These are phyloP conservation scores for Cataglyphis hispanica DNA, from an alignment of 1,140 invertebrate genomes.

Conservation along the genomic window DNA sequence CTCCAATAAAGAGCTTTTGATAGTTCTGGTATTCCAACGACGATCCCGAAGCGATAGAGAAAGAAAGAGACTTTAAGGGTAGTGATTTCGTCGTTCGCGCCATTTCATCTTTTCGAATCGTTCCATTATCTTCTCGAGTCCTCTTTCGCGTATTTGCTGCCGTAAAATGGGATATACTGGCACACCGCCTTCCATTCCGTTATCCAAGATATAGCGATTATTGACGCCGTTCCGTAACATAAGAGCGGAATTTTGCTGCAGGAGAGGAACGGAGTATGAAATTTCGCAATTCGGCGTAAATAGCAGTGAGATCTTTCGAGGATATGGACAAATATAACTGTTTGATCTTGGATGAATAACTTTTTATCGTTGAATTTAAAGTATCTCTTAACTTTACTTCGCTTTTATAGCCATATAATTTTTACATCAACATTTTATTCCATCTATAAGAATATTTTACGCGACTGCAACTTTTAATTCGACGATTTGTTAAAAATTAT, in stretches of 20 bases:
- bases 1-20: neutral
- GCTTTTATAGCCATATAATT: neutral
- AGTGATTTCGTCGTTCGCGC: slow-evolving; percentile 22
- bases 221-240: slow-evolving; percentile 88
- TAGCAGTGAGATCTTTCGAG: slow-evolving; percentile 10
- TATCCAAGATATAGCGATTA: slow-evolving; percentile 88
- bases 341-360: neutral
- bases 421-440: neutral
- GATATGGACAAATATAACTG: slow-evolving; percentile 37
- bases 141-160: slow-evolving; percentile 89
- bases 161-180: slow-evolving; percentile 91
- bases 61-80: neutral
- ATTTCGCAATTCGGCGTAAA: slow-evolving; percentile 32
- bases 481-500: neutral
- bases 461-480: neutral
- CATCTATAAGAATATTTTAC: neutral
- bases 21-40: neutral
- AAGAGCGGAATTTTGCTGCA: slow-evolving; percentile 87
- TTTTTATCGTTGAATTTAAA: slow-evolving; percentile 13
- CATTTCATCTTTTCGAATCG: slow-evolving; percentile 38
- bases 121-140: slow-evolving; percentile 36
- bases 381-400: slow-evolving; percentile 20
- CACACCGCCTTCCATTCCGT: slow-evolving; percentile 92
- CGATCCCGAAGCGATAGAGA: neutral
- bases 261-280: slow-evolving; percentile 12